A percentile compares a stretch with the other conserved stretches of the same genome.
These are phyloP conservation scores for Sinocyclocheilus maitianheensis DNA, from an alignment of 2,113 vertebrate species.

Conservation along the genomic window DNA sequence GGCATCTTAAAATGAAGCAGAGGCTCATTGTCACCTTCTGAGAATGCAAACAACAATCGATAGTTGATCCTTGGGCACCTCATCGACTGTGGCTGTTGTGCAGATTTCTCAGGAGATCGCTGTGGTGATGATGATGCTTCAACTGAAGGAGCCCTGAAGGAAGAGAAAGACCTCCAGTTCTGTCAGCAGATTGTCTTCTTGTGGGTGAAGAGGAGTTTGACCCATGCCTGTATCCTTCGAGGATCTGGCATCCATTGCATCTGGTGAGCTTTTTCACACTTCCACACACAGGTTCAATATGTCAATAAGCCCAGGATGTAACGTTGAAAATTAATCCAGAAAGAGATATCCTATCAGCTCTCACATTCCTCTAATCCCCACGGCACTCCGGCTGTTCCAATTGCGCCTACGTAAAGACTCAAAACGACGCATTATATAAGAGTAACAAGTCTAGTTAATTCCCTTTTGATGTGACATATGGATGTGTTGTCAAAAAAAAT, in stretches of 20 bases:
- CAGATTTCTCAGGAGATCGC: constrained; percentile 11
- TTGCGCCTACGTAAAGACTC: background rate
- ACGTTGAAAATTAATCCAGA: constrained; percentile 39
- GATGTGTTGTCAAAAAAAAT: background rate
- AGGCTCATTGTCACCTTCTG: constrained; percentile 9
- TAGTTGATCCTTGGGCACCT: background rate
- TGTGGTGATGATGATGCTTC: constrained; percentile 20
- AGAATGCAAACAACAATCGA: constrained; percentile 37
- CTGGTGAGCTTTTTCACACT: constrained; percentile 40
- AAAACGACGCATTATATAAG: background rate
- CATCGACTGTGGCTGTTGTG: constrained; percentile 22
- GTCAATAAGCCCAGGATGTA: constrained; percentile 40
- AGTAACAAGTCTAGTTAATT: background rate
- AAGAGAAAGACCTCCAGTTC: background rate
- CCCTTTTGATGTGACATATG: constrained; percentile 19
- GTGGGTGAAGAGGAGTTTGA: constrained; percentile 34
- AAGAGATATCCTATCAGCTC: constrained; percentile 22
- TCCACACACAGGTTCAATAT: constrained; percentile 43
- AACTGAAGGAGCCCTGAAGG: background rate
- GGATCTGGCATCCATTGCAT: constrained; percentile 22
- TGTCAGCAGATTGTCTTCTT: constrained; percentile 30
- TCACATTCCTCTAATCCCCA: constrained; percentile 32
- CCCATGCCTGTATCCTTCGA: constrained; percentile 30
- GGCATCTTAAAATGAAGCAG: background rate
- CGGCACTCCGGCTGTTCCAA: background rate